Evolutionary conservation across 2,113 vertebrate species (phyloP).

Genomic region (Egretta garzetta): DNA sequence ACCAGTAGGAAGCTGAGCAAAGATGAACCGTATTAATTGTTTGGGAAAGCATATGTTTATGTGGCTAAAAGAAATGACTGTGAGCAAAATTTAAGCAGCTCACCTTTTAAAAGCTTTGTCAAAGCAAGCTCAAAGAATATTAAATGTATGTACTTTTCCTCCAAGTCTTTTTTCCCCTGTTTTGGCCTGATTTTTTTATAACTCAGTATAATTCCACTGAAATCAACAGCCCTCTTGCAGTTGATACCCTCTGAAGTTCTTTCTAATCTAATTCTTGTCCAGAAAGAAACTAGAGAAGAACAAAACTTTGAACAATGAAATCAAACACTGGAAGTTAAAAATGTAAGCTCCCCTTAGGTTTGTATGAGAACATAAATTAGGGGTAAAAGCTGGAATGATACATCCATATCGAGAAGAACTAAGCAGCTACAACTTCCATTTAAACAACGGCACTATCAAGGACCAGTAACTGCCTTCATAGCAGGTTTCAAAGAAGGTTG

Average conservation of each 20-base stretch:
- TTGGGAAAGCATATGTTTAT: background rate
- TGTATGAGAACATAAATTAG: background rate
- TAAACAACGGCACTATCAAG: background rate
- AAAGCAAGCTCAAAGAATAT: slow-evolving; percentile 53
- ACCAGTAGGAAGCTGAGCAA: slow-evolving; percentile 3
- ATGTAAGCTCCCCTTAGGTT: background rate
- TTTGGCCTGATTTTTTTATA: background rate
- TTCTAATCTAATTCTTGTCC: slow-evolving; percentile 23
- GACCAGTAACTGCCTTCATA: background rate
- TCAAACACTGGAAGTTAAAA: slow-evolving; percentile 18
- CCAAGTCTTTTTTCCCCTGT: background rate
- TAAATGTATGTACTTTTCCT: slow-evolving; percentile 16
- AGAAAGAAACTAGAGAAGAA: background rate
- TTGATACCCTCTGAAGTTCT: slow-evolving; percentile 6
- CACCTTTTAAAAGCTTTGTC: slow-evolving; percentile 51
- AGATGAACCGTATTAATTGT: slow-evolving; percentile 38
- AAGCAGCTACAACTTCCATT: background rate
- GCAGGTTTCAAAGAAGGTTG: background rate
- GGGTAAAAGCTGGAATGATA: background rate
- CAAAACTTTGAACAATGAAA: slow-evolving; percentile 30
- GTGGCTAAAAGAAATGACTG: background rate
- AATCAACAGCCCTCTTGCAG: background rate
- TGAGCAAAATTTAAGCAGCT: slow-evolving; percentile 56
- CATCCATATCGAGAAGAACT: background rate
- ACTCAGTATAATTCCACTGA: background rate